phyloP scores from a whole-genome alignment of 2,888 invertebrate genomes.

The Psococerastis gibbosa region DNA sequence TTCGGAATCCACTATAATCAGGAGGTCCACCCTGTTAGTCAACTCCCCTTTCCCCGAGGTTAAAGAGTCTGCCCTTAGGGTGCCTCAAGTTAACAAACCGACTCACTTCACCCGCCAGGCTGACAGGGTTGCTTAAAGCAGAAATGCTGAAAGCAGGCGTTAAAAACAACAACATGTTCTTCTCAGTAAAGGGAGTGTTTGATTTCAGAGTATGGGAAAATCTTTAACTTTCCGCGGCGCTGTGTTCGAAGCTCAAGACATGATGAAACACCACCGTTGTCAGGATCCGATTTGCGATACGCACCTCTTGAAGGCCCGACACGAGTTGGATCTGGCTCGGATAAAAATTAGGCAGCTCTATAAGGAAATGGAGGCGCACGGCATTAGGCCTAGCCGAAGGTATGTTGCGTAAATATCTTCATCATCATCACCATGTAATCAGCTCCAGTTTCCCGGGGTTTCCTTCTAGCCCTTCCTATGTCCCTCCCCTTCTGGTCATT shows the following conservation, averaged over 20 bases:
- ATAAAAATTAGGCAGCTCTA: slow-evolving; percentile 71
- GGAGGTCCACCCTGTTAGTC: too few species aligned
- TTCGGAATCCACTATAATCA: too few species aligned
- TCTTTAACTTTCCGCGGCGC: slow-evolving; percentile 66
- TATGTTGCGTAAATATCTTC: slow-evolving; percentile 21
- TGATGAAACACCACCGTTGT: slow-evolving; percentile 52
- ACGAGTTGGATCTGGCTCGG: slow-evolving; percentile 74
- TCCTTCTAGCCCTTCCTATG: neutral
- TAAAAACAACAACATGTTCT: too few species aligned
- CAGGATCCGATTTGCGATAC: slow-evolving; percentile 61
- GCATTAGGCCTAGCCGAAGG: slow-evolving; percentile 57
- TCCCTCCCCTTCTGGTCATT: neutral
- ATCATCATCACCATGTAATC: neutral
- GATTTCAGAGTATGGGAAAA: slow-evolving; percentile 41
- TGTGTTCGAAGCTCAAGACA: slow-evolving; percentile 58
- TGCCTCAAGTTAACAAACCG: too few species aligned
- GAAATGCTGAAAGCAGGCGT: too few species aligned
- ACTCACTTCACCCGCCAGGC: too few species aligned
- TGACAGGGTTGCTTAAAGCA: too few species aligned
- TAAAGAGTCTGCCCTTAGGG: too few species aligned
- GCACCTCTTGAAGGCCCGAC: slow-evolving; percentile 76
- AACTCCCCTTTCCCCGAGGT: too few species aligned
- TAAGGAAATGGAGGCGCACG: slow-evolving; percentile 65
- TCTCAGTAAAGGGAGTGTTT: too few species aligned
- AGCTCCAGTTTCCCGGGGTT: neutral